These are phyloP conservation scores for Trachelus stipa DNA, from an alignment of 2,888 invertebrate genomes.

Conservation along the genomic window DNA sequence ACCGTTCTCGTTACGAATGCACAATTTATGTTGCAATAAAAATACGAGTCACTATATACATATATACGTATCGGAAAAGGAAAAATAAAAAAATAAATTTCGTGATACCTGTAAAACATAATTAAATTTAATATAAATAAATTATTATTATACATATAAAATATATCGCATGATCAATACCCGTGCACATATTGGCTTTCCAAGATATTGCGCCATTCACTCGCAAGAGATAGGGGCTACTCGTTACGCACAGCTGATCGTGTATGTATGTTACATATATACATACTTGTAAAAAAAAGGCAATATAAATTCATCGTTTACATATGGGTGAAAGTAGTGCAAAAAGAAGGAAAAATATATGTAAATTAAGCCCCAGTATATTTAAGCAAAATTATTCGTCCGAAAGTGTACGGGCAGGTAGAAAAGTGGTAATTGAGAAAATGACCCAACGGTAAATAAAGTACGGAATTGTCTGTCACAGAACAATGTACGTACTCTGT, in stretches of 20 bases:
- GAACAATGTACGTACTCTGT: not conserved
- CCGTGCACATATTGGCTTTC: not conserved
- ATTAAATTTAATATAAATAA: not conserved
- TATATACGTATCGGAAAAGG: not conserved
- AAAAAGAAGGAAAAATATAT: too few species aligned
- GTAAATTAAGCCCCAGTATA: not conserved
- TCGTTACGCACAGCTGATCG: constrained; percentile 25
- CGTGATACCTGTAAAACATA: too few species aligned
- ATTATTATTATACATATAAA: not conserved
- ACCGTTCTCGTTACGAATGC: constrained; percentile 7
- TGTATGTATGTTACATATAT: constrained; percentile 14
- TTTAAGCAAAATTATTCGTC: not conserved
- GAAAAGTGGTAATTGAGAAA: not conserved
- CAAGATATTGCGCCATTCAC: constrained; percentile 8
- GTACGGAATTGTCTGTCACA: not conserved
- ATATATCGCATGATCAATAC: not conserved
- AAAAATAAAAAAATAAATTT: too few species aligned
- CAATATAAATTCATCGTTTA: not conserved
- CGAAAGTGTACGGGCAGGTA: not conserved
- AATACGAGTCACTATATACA: not conserved
- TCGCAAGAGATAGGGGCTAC: constrained; percentile 8
- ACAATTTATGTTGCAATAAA: not conserved
- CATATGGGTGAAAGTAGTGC: not conserved
- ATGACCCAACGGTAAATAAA: not conserved
- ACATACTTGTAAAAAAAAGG: not conserved